Evolutionary conservation across 64 coral and sea anemone species (phyloP).

Genomic region (Porites australiensis): DNA sequence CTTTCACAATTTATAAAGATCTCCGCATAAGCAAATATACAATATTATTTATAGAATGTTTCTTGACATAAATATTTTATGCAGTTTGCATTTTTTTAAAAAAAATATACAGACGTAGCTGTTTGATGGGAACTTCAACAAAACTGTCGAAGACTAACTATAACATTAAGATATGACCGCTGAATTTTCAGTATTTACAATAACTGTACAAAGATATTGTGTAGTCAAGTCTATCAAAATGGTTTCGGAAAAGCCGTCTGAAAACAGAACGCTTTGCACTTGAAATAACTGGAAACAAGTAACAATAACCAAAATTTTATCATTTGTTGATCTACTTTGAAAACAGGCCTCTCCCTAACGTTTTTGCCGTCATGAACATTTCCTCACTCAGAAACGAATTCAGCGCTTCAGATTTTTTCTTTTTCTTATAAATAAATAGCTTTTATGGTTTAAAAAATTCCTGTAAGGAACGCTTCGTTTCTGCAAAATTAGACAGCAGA

Average conservation of each 20-base stretch:
- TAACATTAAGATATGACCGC: slow-evolving; percentile 7
- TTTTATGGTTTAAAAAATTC: slow-evolving; percentile 18
- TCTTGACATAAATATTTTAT: slow-evolving; percentile 60
- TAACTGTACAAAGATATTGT: slow-evolving; percentile 29
- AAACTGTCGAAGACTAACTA: slow-evolving; percentile 28
- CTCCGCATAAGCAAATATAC: slow-evolving; percentile 66
- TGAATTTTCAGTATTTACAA: slow-evolving; percentile 36
- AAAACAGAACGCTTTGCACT: slow-evolving; percentile 18
- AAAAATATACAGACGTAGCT: slow-evolving; percentile 50
- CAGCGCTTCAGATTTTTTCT: slow-evolving; percentile 1
- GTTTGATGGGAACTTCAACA: slow-evolving; percentile 16
- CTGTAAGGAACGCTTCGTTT: slow-evolving; percentile 26
- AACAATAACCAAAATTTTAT: neutral
- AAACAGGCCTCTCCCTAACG: neutral
- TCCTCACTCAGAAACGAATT: slow-evolving; percentile 37
- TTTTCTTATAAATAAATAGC: slow-evolving; percentile 50
- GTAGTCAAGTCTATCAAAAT: neutral
- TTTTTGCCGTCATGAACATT: neutral
- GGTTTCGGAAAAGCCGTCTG: slow-evolving; percentile 27
- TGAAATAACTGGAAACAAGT: neutral
- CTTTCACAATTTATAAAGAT: slow-evolving; percentile 61
- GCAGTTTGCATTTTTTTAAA: slow-evolving; percentile 31
- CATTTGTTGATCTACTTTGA: neutral
- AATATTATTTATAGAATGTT: slow-evolving; percentile 59
- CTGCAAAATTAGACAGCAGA: slow-evolving; percentile 56